Evolutionary conservation across 2,797 vertebrate species (phyloP).

Genomic region (Cichlasoma orientale): DNA sequence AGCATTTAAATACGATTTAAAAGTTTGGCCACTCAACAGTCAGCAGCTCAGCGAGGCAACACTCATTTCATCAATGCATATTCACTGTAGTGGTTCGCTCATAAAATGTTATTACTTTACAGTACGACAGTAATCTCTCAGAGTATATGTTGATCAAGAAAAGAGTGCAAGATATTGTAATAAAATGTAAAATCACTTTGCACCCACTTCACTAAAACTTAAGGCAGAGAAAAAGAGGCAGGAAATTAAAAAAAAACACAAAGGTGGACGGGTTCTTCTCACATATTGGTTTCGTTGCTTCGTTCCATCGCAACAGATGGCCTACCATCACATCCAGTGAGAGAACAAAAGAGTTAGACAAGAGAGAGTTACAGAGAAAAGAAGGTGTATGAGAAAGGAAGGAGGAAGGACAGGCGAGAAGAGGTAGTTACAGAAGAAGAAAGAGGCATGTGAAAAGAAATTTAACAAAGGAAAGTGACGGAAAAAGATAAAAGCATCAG

Average conservation of each 20-base stretch:
- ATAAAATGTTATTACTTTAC: background rate
- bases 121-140: background rate
- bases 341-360: slow-evolving; percentile 31
- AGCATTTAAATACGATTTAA: background rate
- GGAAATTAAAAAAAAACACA: background rate
- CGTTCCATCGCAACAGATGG: slow-evolving; percentile 42
- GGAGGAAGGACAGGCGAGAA: background rate
- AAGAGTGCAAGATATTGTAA: background rate
- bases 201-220: background rate
- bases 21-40: background rate
- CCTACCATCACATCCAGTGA: slow-evolving; percentile 4
- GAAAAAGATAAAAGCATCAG: slow-evolving; percentile 5
- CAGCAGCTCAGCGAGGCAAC: background rate
- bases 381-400: background rate
- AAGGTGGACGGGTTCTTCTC: slow-evolving; percentile 12
- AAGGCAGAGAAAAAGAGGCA: background rate
- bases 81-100: background rate
- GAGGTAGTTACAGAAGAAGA: background rate
- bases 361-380: slow-evolving; percentile 10
- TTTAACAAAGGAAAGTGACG: background rate
- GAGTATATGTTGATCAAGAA: background rate
- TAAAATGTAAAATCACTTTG: background rate
- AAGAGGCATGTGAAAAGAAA: background rate
- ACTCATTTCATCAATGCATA: background rate
- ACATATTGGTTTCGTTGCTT: slow-evolving; percentile 10